Evolutionary conservation across 2,113 vertebrate genomes (phyloP), one percentile per base, ranked within the genome.

Genomic region (Sinosuthora webbiana): DNA sequence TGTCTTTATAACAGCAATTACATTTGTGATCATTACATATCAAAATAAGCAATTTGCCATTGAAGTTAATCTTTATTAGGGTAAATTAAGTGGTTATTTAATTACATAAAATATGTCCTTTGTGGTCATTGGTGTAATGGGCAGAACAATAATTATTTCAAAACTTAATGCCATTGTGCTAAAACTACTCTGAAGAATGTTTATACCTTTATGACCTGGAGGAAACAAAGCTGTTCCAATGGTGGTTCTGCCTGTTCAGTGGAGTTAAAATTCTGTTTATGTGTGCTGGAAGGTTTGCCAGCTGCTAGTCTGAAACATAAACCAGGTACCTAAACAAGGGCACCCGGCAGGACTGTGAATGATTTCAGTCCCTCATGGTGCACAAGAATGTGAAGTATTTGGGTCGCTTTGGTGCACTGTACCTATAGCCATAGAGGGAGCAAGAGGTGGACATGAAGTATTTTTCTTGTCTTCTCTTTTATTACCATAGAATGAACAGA

Each of bases 391-490:
- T 90, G 4, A 88, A 68, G 25, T 59, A 37, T 78, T 64, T 86
- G 79, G 42, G 68, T 64, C 41, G 5, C 41, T 87, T 60, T 63
- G 65, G 69, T 57, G 37, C 13, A 7, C 71, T 64, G 30, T 83
- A 93, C 50, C 70, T 91, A 41, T 68, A 81, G 71, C 71, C 12
- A 1, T 33, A 49, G 62, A 71, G 56, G 62, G n/a, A 86, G 69
- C 44, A 75, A 81, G 85, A 6, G 1, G 28, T 83, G 64, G 44
- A 78, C 73, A 22, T 62, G 27, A 60, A 75, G n/a, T 92, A 68
- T 89, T 96, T 94, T 90, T 78, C 52, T 97, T 83, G 83, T 89
- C 56, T 78, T 80, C 33, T 39, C 27, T 78, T 88, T 83, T 47
- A 15, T 81, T 93, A 53, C 64, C 2, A 6, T 39, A 89, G 44